Evolutionary conservation across 2,113 vertebrate species (phyloP), one percentile per base, ranked within the genome.

Genomic region (Oreochromis spilurus): DNA sequence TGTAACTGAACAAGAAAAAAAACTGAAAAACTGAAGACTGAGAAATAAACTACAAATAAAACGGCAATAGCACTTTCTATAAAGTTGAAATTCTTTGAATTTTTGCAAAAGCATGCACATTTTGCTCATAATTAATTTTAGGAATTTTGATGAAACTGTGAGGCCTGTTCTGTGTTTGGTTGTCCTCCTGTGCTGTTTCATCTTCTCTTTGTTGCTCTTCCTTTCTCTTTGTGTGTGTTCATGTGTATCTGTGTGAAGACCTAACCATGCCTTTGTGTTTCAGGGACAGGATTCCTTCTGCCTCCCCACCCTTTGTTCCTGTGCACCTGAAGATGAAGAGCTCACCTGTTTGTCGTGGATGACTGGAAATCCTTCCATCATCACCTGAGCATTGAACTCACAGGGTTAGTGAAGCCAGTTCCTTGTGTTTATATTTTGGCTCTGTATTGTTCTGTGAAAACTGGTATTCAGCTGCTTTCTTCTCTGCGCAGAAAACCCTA

Each of bases 401-500:
- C 60, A 65, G 19, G 19, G 34, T 65, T 65, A 7, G 34, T 38
- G 60, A 65, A 13, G 34, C 19, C 2, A 4, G 10, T 13, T 38
- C 34, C 60, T 65, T 65, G 10, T 65, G 60, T 21, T 65, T 65
- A 65, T 21, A 65, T 65, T 65, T 65, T 65, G 38, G 60, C 10
- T 65, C 60, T 65, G 6, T 21, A 38, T 65, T 38, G 38, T 10
- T 21, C 12, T 21, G 60, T 65, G 1, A 65, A 19, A 65, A 38
- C 0, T 65, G 19, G 60, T 13, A 65, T n/a, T 38, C 17, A 65
- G 10, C 60, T n/a, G 19, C 21, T 65, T 65, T 65, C 31, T 65
- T 65, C 19, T 36, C 31, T 65, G 31, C 1, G 0, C 60, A 38
- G 31, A 65, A 36, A 36, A 36, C 7, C 8, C 8, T 36, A 38